Conservation (phyloP, 2,888 invertebrate species). For the Aromia moschata region DNA sequence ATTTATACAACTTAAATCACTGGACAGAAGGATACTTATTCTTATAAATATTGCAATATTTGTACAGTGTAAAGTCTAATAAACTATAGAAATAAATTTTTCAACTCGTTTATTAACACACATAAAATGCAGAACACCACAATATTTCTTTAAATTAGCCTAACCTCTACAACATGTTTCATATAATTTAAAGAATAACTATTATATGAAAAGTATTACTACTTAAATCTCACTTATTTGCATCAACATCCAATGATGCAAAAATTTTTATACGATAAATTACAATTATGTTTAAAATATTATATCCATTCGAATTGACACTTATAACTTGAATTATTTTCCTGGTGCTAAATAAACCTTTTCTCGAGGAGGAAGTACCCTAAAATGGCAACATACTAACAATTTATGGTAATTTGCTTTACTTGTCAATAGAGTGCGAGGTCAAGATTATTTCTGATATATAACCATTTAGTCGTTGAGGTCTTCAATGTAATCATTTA, state of each 20-base stretch:
- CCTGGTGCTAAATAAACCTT: slow-evolving; percentile 49
- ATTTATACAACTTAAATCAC: slow-evolving; percentile 9
- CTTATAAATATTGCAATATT: slow-evolving; percentile 64
- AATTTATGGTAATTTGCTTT: too few species aligned
- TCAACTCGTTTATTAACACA: slow-evolving; percentile 36
- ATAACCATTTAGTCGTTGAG: too few species aligned
- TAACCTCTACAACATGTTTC: slow-evolving; percentile 52
- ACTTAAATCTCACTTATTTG: slow-evolving; percentile 69
- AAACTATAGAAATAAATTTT: slow-evolving; percentile 29
- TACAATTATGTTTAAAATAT: slow-evolving; percentile 50
- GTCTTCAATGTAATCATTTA: too few species aligned
- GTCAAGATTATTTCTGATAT: too few species aligned
- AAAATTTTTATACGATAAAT: slow-evolving; percentile 46
- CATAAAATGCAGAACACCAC: slow-evolving; percentile 46
- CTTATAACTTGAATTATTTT: slow-evolving; percentile 54
- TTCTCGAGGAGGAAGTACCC: too few species aligned
- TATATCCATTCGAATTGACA: slow-evolving; percentile 59
- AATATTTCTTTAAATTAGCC: slow-evolving; percentile 49
- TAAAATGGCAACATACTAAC: too few species aligned
- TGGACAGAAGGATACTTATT: slow-evolving; percentile 29
- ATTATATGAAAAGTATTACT: slow-evolving; percentile 61
- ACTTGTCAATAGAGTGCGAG: too few species aligned
- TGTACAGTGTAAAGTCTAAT: slow-evolving; percentile 58
- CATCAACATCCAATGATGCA: slow-evolving; percentile 61
- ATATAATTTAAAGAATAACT: slow-evolving; percentile 52